A percentile compares a stretch with the other conserved stretches of the same genome.
Conservation (phyloP, 2,113 vertebrate species). For the Telmatochromis sp. region DNA sequence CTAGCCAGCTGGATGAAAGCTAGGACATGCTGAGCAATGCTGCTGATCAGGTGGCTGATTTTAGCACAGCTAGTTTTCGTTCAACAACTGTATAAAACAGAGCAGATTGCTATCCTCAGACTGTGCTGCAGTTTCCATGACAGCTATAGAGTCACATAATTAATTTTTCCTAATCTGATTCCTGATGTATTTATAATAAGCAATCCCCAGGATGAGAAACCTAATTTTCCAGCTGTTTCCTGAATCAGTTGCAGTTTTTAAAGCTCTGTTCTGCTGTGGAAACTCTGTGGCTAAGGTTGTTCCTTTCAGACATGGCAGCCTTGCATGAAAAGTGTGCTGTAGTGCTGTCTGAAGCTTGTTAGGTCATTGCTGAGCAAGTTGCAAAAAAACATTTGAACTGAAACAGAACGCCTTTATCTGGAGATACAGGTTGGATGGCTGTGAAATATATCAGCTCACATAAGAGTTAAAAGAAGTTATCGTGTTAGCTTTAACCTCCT, state of each 20-base stretch:
- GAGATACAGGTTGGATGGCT: not conserved
- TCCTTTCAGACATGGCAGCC: not conserved
- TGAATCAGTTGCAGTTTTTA: not conserved
- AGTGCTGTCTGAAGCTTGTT: not conserved
- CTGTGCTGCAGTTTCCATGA: conserved; percentile 38
- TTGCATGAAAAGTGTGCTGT: conserved; percentile 31
- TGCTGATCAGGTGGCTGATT: conserved; percentile 4
- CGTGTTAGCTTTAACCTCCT: not conserved
- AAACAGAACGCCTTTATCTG: not conserved
- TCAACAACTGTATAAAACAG: not conserved
- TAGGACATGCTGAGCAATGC: conserved; percentile 31
- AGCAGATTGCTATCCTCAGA: not conserved
- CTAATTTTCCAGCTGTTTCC: not conserved
- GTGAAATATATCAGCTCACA: not conserved
- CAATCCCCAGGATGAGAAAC: not conserved
- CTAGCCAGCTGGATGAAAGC: conserved; percentile 29
- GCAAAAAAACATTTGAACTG: not conserved
- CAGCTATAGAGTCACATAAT: not conserved
- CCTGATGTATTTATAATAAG: not conserved
- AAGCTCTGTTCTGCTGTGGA: conserved; percentile 35
- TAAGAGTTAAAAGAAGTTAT: not conserved
- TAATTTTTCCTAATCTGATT: not conserved
- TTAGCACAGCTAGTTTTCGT: not conserved
- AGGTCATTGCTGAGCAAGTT: not conserved
- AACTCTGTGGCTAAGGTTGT: conserved; percentile 14